A percentile compares a stretch with the other conserved stretches of the same genome.
These are phyloP conservation scores for Standfussiana lucernea DNA, from an alignment of 2,888 invertebrate species.

Conservation along the genomic window DNA sequence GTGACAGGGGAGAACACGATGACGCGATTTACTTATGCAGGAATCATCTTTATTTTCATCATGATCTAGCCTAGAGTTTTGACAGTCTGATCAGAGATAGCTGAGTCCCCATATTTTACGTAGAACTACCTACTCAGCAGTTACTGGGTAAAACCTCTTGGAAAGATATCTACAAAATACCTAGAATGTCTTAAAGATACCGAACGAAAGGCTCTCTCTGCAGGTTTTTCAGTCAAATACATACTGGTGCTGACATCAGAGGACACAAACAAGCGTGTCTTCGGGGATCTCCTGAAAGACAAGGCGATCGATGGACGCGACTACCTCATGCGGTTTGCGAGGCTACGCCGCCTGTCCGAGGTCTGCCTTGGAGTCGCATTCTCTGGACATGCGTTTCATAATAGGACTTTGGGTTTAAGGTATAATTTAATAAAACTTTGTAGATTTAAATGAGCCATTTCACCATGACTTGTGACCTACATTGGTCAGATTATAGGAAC, in stretches of 20 bases:
- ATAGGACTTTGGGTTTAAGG: slow-evolving; percentile 87
- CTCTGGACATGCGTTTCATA: slow-evolving; percentile 88
- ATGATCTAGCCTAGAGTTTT: neutral
- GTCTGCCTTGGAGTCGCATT: slow-evolving; percentile 90
- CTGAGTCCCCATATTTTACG: neutral
- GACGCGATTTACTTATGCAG: neutral
- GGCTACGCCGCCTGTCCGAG: slow-evolving; percentile 84
- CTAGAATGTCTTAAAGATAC: neutral
- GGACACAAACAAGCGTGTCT: slow-evolving; percentile 83
- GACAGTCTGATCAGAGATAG: neutral
- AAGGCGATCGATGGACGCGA: slow-evolving; percentile 81
- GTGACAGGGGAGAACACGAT: neutral
- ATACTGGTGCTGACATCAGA: slow-evolving; percentile 85
- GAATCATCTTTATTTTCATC: neutral
- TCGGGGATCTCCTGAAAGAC: slow-evolving; percentile 77
- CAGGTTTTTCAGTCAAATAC: slow-evolving; percentile 89
- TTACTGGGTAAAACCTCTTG: neutral
- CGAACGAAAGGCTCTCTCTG: neutral
- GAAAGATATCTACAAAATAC: neutral
- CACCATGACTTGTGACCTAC: neutral
- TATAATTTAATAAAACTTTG: slow-evolving; percentile 45
- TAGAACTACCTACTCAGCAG: neutral
- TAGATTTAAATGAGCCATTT: neutral
- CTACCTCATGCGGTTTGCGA: slow-evolving; percentile 84
- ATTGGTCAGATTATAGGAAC: neutral